Evolutionary conservation across 2,888 invertebrate species (phyloP).

Genomic region (Helobdella robusta): DNA sequence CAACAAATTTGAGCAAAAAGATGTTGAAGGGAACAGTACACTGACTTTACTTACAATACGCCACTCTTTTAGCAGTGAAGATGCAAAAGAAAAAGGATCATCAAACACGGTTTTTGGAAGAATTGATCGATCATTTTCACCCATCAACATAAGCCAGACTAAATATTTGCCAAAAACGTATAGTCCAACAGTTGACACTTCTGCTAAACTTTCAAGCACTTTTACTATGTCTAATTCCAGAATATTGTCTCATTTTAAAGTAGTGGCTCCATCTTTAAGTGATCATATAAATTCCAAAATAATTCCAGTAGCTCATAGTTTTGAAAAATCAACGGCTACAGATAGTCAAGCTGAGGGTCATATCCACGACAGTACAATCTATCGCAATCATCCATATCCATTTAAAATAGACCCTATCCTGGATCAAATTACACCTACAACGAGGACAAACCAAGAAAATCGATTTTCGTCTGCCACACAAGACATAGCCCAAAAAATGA

Average conservation of each 20-base stretch:
- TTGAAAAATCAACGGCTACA: no score
- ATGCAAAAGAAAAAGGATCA: conserved; percentile 10
- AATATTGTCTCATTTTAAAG: not conserved
- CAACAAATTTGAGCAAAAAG: no score
- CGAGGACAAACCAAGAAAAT: not conserved
- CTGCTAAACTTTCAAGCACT: no score
- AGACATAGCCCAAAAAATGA: conserved; percentile 11
- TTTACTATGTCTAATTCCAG: not conserved
- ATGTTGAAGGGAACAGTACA: no score
- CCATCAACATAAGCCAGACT: no score
- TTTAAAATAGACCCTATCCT: not conserved
- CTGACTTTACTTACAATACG: conserved; percentile 11
- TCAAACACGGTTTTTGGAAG: conserved; percentile 6
- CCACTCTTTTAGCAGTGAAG: conserved; percentile 15
- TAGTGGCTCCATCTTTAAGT: no score
- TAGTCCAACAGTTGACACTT: no score
- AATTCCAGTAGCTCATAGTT: no score
- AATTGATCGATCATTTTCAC: conserved; percentile 3
- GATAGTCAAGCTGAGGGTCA: no score
- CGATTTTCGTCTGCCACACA: not conserved
- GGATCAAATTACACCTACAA: not conserved
- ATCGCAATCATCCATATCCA: not conserved
- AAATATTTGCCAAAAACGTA: no score
- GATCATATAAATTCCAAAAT: no score
- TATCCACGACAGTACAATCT: no score